Conservation (phyloP, 2,113 vertebrate species). For the Ceratotherium simum region DNA sequence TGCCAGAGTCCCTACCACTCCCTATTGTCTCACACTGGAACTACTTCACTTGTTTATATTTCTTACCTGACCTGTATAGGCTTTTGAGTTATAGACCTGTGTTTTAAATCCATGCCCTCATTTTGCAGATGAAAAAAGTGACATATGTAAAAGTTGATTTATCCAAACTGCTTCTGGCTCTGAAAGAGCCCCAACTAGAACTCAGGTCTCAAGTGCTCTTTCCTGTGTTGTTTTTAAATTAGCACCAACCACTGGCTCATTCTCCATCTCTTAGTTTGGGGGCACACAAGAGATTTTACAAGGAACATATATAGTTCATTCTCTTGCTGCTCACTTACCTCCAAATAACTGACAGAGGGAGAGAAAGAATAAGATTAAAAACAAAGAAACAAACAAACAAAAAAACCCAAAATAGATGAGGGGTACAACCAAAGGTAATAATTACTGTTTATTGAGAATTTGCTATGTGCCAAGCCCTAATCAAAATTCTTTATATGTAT, state of each 20-base stretch:
- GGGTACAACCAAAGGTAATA: background rate
- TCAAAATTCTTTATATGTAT: background rate
- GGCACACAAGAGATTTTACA: background rate
- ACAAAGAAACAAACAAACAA: background rate
- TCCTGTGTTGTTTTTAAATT: background rate
- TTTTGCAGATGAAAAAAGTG: conserved; percentile 14
- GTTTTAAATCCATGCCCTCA: background rate
- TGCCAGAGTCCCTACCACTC: background rate
- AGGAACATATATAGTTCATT: background rate
- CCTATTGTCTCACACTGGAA: background rate
- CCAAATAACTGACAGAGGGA: background rate
- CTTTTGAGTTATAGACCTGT: background rate
- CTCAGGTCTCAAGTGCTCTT: background rate
- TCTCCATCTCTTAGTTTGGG: background rate
- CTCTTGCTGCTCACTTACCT: background rate
- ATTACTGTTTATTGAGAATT: background rate
- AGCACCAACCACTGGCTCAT: background rate
- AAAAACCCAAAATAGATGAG: background rate
- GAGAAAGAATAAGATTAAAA: background rate
- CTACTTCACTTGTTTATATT: background rate
- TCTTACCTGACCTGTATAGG: background rate
- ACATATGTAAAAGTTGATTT: background rate
- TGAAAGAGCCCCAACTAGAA: background rate
- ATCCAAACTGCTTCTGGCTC: background rate
- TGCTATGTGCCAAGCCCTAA: background rate